phyloP scores from a whole-genome alignment of 2,888 invertebrate species.

The Lycophotia porphyrea region DNA sequence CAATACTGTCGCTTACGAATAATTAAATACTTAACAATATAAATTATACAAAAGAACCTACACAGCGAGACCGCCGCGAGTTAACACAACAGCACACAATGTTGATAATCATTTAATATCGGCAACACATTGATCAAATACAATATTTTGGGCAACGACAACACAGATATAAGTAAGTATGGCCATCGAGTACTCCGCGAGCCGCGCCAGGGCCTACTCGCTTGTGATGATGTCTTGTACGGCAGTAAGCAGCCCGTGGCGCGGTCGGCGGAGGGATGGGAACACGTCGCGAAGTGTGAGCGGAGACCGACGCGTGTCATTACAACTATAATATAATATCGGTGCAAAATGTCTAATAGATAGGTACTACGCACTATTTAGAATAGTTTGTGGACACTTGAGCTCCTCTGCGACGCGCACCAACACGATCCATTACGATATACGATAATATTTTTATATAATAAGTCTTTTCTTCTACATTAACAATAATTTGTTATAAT shows the following conservation, averaged over 20 bases:
- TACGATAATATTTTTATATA: slow-evolving; percentile 75
- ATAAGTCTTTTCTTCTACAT: slow-evolving; percentile 88
- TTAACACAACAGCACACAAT: slow-evolving; percentile 56
- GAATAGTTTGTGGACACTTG: slow-evolving; percentile 86
- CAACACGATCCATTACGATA: slow-evolving; percentile 67
- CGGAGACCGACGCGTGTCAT: slow-evolving; percentile 76
- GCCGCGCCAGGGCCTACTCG: slow-evolving; percentile 11
- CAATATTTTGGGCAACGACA: slow-evolving; percentile 74
- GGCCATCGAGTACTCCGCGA: slow-evolving; percentile 25
- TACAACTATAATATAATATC: slow-evolving; percentile 83
- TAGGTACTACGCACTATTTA: slow-evolving; percentile 86
- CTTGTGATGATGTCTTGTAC: slow-evolving; percentile 52
- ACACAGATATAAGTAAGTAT: slow-evolving; percentile 63
- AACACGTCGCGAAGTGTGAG: slow-evolving; percentile 67
- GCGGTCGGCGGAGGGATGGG: slow-evolving; percentile 38
- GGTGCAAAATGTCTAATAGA: slow-evolving; percentile 89
- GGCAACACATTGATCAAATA: slow-evolving; percentile 78
- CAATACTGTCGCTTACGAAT: slow-evolving; percentile 81
- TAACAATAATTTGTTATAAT: slow-evolving; percentile 86
- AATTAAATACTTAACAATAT: slow-evolving; percentile 83
- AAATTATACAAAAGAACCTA: slow-evolving; percentile 77
- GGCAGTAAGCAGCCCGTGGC: slow-evolving; percentile 6
- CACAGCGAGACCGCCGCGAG: slow-evolving; percentile 61
- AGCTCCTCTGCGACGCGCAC: slow-evolving; percentile 75
- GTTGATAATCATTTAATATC: slow-evolving; percentile 57